phyloP scores from a whole-genome alignment of 2,797 vertebrate genomes.

The Staurois parvus region DNA sequence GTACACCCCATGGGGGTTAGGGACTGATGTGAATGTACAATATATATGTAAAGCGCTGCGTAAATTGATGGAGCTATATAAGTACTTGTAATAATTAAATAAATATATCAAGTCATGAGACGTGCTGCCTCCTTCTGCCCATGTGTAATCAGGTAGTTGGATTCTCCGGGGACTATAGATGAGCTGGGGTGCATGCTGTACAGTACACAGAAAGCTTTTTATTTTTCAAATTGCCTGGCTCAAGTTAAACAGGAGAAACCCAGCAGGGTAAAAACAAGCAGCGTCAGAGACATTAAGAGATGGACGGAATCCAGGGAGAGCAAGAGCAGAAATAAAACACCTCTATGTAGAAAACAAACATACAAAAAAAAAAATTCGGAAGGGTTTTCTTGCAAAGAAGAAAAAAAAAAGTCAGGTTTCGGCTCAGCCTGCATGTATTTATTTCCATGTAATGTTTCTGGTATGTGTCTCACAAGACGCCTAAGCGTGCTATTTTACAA shows the following conservation, averaged over 20 bases:
- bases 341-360: slow-evolving; percentile 19
- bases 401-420: slow-evolving; percentile 6
- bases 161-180: too few relatives aligned
- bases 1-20: too few relatives aligned
- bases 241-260: background rate
- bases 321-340: slow-evolving; percentile 10
- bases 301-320: slow-evolving; percentile 11
- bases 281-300: slow-evolving; percentile 20
- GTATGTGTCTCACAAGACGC: slow-evolving; percentile 6
- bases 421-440: slow-evolving; percentile 23
- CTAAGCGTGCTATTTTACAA: slow-evolving; percentile 19
- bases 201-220: background rate
- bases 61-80: too few relatives aligned
- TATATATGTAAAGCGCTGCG: too few relatives aligned
- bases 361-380: slow-evolving; percentile 3
- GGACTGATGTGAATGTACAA: too few relatives aligned
- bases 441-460: slow-evolving; percentile 37
- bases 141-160: too few relatives aligned
- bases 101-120: too few relatives aligned
- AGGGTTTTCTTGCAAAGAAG: slow-evolving; percentile 24
- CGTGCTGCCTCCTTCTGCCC: too few relatives aligned
- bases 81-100: too few relatives aligned
- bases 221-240: slow-evolving; percentile 18
- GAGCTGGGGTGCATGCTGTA: too few relatives aligned
- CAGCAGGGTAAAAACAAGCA: slow-evolving; percentile 13